Conservation (phyloP, 2,888 invertebrate species). For the Latrodectus hesperus region DNA sequence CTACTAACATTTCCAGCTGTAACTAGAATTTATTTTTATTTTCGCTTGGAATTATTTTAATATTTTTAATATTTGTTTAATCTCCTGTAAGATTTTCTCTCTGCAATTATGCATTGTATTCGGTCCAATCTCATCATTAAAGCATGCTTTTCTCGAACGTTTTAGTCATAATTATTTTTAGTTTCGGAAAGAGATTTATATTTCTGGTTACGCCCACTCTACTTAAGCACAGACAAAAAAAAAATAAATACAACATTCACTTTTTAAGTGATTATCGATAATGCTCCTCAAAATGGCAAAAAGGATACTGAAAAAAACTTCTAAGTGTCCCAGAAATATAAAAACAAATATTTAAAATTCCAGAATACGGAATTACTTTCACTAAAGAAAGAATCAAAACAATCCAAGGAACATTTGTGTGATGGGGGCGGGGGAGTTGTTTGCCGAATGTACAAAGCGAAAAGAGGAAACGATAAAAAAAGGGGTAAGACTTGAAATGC, state of each 20-base stretch:
- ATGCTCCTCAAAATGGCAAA: constrained; percentile 33
- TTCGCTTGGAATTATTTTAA: too few species aligned
- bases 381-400: not conserved
- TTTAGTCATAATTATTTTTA: too few species aligned
- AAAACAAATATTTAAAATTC: constrained; percentile 67
- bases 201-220: too few species aligned
- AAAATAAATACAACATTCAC: constrained; percentile 10
- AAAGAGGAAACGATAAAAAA: not conserved
- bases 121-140: too few species aligned
- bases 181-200: too few species aligned
- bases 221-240: not conserved
- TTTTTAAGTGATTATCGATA: constrained; percentile 61
- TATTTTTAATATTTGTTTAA: too few species aligned
- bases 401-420: not conserved
- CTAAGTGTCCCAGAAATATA: not conserved
- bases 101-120: too few species aligned
- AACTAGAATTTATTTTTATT: too few species aligned
- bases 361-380: constrained; percentile 32
- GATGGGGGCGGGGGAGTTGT: not conserved
- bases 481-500: constrained; percentile 23
- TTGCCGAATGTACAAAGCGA: not conserved
- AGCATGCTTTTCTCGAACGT: too few species aligned
- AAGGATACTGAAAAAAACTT: constrained; percentile 14
- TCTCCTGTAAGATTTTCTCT: too few species aligned
- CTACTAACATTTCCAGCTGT: too few species aligned